Conservation (phyloP, 2,888 invertebrate species). For the Brachynemurus nebulosus region DNA sequence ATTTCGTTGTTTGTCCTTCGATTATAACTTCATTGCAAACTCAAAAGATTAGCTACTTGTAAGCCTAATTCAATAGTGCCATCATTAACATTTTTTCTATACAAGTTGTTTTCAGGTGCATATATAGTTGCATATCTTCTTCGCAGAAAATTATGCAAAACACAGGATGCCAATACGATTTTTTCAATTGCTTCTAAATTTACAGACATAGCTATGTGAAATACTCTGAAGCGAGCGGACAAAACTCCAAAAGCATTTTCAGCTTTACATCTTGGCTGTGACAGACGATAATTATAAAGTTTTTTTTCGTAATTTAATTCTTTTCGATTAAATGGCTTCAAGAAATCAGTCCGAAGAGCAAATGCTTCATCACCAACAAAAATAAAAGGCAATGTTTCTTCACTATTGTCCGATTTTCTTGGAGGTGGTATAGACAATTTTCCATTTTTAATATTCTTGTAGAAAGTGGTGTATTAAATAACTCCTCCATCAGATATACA, state of each 20-base stretch:
- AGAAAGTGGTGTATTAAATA: conserved; percentile 14
- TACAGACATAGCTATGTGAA: conserved; percentile 23
- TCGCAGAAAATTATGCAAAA: conserved; percentile 17
- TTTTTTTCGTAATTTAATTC: conserved; percentile 15
- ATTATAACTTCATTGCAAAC: no score
- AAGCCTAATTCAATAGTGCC: background rate
- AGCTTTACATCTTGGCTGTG: conserved; percentile 18
- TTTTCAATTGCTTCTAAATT: conserved; percentile 18
- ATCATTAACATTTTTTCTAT: background rate
- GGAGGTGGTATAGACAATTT: conserved; percentile 8
- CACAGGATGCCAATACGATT: conserved; percentile 21
- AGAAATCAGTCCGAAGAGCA: conserved; percentile 20
- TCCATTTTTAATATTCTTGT: conserved; percentile 10
- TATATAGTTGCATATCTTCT: conserved; percentile 1
- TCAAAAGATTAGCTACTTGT: no score
- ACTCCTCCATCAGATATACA: conserved; percentile 17
- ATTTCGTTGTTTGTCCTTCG: no score
- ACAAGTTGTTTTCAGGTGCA: background rate
- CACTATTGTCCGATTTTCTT: conserved; percentile 7
- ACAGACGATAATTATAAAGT: conserved; percentile 20
- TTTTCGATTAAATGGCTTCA: conserved; percentile 22
- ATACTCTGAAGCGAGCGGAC: conserved; percentile 25
- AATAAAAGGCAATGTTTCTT: conserved; percentile 16
- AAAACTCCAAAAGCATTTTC: conserved; percentile 23
- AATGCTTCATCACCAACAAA: conserved; percentile 24